Evolutionary conservation across 2,113 vertebrate genomes (phyloP), one percentile per base, ranked within the genome.

Genomic region (Grammomys surdaster): DNA sequence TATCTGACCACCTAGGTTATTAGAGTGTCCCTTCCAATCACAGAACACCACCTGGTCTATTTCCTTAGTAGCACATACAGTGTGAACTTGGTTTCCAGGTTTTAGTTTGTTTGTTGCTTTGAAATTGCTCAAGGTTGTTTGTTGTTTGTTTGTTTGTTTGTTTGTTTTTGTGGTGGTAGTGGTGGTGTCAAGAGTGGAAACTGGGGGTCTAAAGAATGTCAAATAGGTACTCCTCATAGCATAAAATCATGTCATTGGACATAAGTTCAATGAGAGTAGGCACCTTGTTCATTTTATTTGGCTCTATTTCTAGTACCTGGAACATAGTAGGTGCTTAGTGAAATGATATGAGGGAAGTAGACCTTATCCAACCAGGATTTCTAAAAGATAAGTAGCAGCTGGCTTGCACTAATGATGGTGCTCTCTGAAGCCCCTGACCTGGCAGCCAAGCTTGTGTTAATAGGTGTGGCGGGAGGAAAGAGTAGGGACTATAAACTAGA

Each of bases 21-120:
- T 9, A n/a, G 0, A n/a, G n/a, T 1, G 1, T 0, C 22, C 22
- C 22, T 22, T 88, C 1, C 56, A 28, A 51, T 33, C 67, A 75
- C 28, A 7, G n/a, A 70, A 67, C 1, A 60, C 40, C n/a, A 33
- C 6, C 58, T 91, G 3, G 0, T 48, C 63, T 86, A 58, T 90
- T 95, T 94, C 58, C n/a, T 88, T 88, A 24, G 22, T 36, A 76
- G 14, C 7, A 77, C 19, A 73, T 54, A 46, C 1, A 65, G n/a
- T 43, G 20, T 67, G 6, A 94, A 46, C 17, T 86, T 84, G n/a
- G 26, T 93, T 69, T 94, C 86, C 8, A 12, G 75, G 81, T 84
- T 48, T 91, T 40, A 48, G 12, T 96, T 95, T 95, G 87, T 92
- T 72, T 73, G 33, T 77, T 95, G 22, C n/a, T 46, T 91, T 76